Evolutionary conservation across 2,797 vertebrate species (phyloP), one percentile per base, ranked within the genome.

Genomic region (Tiaroga cobitis): DNA sequence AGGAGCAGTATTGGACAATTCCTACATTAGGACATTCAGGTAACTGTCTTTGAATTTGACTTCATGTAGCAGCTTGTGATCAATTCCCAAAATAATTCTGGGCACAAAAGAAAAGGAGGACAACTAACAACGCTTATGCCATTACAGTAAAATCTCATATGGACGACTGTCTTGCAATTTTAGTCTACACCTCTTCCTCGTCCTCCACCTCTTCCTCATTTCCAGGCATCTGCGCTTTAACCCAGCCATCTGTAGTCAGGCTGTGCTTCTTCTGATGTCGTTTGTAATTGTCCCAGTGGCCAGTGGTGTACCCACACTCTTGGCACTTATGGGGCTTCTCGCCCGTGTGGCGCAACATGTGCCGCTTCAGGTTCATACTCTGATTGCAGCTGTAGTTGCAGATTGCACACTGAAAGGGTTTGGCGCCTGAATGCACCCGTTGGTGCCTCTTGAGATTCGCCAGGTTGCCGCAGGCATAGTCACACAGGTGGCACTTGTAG

Each of bases 281-380:
- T 91, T 99, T 99, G 94, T 99, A 99, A 93, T 99, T 99, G 96
- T 99, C 98, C 98, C 98, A 99, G 94, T 99, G 98, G 84, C 98
- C 98, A 0, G 98, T 99, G 89, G 98, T 98, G 91, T 99, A 99
- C 90, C 97, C 91, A 90, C 98, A 99, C 92, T 97, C 92, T 87
- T 95, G 95, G 86, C 98, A 99, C 68, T 97, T 97, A 92, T 99
- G 98, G 51, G 98, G 98, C 90, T 99, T 99, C 92, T 98, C 97
- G 0, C 97, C 97, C 0, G 97, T 99, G 92, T 99, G 98, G 63
- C 98, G 95, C 61, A 99, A 94, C 98, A 99, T 99, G 92, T 99
- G 98, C 11, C 97, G 95, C 94, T 99, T 99, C 88, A 99, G 97
- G 96, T 99, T 99, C 98, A 99, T 99, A 93, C 98, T 99, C 97